These are phyloP conservation scores for Thamnaconus septentrionalis DNA, from an alignment of 2,113 vertebrate species.

Conservation along the genomic window DNA sequence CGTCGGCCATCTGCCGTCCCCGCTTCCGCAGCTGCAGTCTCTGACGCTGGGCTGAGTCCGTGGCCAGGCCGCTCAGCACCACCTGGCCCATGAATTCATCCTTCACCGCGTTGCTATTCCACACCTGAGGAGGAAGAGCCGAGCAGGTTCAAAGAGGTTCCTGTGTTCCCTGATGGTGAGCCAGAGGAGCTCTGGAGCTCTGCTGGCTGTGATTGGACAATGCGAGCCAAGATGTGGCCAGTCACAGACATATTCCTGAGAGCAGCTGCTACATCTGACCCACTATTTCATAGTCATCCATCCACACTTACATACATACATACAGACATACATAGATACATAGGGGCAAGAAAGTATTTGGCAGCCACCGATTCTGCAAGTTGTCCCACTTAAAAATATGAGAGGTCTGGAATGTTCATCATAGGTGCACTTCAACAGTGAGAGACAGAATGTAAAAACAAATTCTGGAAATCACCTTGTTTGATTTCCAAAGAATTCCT, in stretches of 20 bases:
- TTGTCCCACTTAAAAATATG: too few species aligned
- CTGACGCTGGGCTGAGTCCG: slow-evolving; percentile 72
- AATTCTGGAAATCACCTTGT: too few species aligned
- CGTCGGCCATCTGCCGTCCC: slow-evolving; percentile 66
- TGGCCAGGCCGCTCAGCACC: slow-evolving; percentile 76
- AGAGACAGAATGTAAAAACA: too few species aligned
- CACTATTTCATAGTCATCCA: too few species aligned
- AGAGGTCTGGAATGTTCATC: too few species aligned
- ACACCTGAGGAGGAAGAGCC: slow-evolving; percentile 77
- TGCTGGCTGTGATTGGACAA: slow-evolving; percentile 1
- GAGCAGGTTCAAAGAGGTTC: not conserved
- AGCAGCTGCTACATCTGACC: not conserved
- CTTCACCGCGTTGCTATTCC: slow-evolving; percentile 82
- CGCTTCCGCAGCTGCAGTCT: slow-evolving; percentile 80
- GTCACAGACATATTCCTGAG: not conserved
- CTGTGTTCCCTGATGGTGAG: too few species aligned
- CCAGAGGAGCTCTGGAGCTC: not conserved
- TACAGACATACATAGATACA: too few species aligned
- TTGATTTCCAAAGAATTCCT: too few species aligned
- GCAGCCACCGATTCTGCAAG: too few species aligned
- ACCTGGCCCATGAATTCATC: slow-evolving; percentile 89
- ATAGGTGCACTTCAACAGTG: too few species aligned
- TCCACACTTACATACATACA: too few species aligned
- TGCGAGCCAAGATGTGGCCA: not conserved
- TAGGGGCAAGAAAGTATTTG: too few species aligned